phyloP scores from a whole-genome alignment of 1,140 invertebrate genomes.

The Drosophila nasuta region DNA sequence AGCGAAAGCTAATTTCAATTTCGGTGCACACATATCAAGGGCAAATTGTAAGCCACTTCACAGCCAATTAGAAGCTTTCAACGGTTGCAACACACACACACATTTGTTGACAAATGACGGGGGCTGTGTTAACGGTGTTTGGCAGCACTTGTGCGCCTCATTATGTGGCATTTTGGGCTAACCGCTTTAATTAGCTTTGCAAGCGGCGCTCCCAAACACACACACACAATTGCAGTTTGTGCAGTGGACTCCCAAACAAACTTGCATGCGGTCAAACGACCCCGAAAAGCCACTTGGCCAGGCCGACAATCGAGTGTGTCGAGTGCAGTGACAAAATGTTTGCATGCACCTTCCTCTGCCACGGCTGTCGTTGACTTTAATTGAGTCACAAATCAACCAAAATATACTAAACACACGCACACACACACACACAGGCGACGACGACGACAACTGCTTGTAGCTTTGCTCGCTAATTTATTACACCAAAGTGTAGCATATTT shows the following conservation, averaged over 20 bases:
- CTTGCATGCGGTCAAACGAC: constrained; percentile 65
- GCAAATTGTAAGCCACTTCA: constrained; percentile 66
- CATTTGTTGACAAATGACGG: constrained; percentile 74
- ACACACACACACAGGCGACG: background rate
- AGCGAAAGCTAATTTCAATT: constrained; percentile 51
- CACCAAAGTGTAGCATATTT: constrained; percentile 74
- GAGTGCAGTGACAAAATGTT: constrained; percentile 57
- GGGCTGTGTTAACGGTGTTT: constrained; percentile 80
- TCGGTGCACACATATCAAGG: constrained; percentile 48
- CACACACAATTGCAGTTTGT: constrained; percentile 40
- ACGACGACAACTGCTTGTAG: constrained; percentile 26
- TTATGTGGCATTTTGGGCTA: constrained; percentile 79
- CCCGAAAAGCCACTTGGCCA: constrained; percentile 73
- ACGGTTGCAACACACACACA: constrained; percentile 34
- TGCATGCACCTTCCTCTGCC: constrained; percentile 60
- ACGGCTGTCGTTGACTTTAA: constrained; percentile 77
- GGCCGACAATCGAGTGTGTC: constrained; percentile 47
- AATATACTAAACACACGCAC: constrained; percentile 74
- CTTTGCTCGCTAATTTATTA: constrained; percentile 76
- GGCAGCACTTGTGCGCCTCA: constrained; percentile 81
- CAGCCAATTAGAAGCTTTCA: constrained; percentile 79
- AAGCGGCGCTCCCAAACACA: constrained; percentile 35
- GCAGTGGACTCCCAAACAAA: constrained; percentile 35
- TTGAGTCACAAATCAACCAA: constrained; percentile 84
- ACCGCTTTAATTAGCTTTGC: constrained; percentile 78